These are phyloP conservation scores for Elymnias hypermnestra DNA, from an alignment of 1,140 invertebrate species.

Conservation along the genomic window DNA sequence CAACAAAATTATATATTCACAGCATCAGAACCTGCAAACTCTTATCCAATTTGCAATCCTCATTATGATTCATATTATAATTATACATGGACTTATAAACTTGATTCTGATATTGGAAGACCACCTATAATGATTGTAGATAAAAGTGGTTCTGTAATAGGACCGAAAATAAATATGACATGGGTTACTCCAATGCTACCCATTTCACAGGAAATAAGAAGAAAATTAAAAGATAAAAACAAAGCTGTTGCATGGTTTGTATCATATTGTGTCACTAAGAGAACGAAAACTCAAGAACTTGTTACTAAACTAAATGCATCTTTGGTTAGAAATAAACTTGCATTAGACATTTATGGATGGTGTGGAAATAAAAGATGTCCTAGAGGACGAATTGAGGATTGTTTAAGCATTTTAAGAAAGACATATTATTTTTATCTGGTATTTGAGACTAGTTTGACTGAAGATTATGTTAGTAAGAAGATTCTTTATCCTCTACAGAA, in stretches of 20 bases:
- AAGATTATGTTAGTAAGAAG: slow-evolving; percentile 52
- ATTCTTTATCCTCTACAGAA: slow-evolving; percentile 39
- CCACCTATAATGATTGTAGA: slow-evolving; percentile 34
- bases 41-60: slow-evolving; percentile 35
- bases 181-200: slow-evolving; percentile 36
- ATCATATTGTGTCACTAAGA: slow-evolving; percentile 31
- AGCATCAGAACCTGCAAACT: slow-evolving; percentile 33
- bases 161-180: slow-evolving; percentile 44
- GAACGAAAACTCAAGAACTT: slow-evolving; percentile 11
- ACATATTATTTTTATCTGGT: slow-evolving; percentile 57
- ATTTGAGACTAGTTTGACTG: slow-evolving; percentile 46
- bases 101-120: slow-evolving; percentile 43
- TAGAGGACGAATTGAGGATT: slow-evolving; percentile 35
- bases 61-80: slow-evolving; percentile 45
- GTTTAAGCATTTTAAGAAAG: slow-evolving; percentile 32
- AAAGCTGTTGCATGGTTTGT: slow-evolving; percentile 53
- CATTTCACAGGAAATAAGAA: slow-evolving; percentile 27
- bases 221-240: slow-evolving; percentile 32
- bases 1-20: slow-evolving; percentile 47
- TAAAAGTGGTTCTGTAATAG: slow-evolving; percentile 31
- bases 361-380: slow-evolving; percentile 43
- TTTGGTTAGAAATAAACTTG: slow-evolving; percentile 30
- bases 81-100: slow-evolving; percentile 46
- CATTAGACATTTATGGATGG: slow-evolving; percentile 44
- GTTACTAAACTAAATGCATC: slow-evolving; percentile 23